These are phyloP conservation scores for Onthophagus taurus DNA, from an alignment of 1,140 invertebrate species.

Conservation along the genomic window DNA sequence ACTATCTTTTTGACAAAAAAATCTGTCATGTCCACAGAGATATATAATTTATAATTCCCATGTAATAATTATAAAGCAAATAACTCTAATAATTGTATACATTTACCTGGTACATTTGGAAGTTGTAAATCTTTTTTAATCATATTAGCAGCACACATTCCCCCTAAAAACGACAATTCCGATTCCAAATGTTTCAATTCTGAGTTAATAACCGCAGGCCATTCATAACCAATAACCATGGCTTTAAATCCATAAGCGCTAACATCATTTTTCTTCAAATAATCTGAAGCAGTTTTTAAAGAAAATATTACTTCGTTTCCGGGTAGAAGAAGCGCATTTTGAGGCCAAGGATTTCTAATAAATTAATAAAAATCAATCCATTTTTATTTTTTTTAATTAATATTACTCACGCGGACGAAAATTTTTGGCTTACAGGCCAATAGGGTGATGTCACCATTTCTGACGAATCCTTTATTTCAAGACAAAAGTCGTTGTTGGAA, in stretches of 20 bases:
- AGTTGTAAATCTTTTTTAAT: constrained; percentile 78
- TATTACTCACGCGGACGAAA: constrained; percentile 35
- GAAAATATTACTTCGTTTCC: constrained; percentile 93
- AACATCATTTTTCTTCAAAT: constrained; percentile 83
- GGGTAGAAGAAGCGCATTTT: constrained; percentile 75
- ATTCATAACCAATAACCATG: constrained; percentile 86
- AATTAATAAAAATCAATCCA: constrained; percentile 5
- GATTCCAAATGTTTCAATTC: constrained; percentile 75
- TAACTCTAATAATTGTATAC: not conserved
- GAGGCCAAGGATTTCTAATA: constrained; percentile 74
- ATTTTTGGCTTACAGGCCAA: constrained; percentile 65
- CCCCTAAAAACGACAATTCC: constrained; percentile 83
- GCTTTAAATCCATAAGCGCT: constrained; percentile 86
- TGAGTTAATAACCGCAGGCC: constrained; percentile 40
- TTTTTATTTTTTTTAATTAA: not conserved
- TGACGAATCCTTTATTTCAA: constrained; percentile 6
- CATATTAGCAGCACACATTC: constrained; percentile 79
- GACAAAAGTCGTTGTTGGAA: constrained; percentile 11
- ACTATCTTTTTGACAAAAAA: too few species aligned
- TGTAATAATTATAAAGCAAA: constrained; percentile 4
- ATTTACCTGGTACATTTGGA: constrained; percentile 52
- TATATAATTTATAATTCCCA: not conserved
- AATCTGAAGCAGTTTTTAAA: constrained; percentile 89
- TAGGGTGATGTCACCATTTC: constrained; percentile 41
- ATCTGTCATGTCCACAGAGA: too few species aligned